phyloP scores from a whole-genome alignment of 1,140 invertebrate genomes.

The Saccostrea glomerata region DNA sequence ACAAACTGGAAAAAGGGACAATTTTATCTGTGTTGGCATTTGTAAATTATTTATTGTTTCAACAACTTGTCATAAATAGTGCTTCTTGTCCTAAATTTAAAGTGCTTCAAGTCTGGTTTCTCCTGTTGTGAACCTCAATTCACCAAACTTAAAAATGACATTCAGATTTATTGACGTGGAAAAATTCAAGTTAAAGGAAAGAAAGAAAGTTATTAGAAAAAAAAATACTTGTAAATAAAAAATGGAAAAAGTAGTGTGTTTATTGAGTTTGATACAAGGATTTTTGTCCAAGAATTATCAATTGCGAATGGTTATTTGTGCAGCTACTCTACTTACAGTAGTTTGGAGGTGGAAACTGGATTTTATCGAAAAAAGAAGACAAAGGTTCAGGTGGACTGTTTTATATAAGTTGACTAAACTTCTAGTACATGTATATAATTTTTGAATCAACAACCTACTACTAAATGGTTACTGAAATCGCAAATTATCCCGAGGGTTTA shows the following conservation, averaged over 20 bases:
- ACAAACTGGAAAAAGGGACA: neutral
- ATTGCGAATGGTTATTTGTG: too few relatives aligned
- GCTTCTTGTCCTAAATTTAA: constrained; percentile 1
- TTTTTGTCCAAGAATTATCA: too few relatives aligned
- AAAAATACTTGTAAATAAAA: neutral
- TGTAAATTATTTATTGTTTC: constrained; percentile 26
- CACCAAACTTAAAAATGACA: neutral
- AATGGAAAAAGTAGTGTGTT: neutral
- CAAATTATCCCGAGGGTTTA: too few relatives aligned
- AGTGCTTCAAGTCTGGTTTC: constrained; percentile 15
- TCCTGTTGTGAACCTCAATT: constrained; percentile 14
- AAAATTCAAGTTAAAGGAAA: neutral
- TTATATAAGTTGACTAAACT: too few relatives aligned
- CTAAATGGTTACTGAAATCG: too few relatives aligned
- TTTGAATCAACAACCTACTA: too few relatives aligned
- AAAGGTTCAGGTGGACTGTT: too few relatives aligned
- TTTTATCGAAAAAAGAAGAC: too few relatives aligned
- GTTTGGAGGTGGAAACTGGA: too few relatives aligned
- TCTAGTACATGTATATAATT: too few relatives aligned
- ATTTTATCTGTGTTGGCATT: constrained; percentile 20
- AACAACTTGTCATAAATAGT: neutral
- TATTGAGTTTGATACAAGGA: too few relatives aligned
- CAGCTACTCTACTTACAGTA: too few relatives aligned
- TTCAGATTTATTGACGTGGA: neutral
- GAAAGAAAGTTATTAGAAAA: neutral